Evolutionary conservation across 92 coral and sea anemone genomes (phyloP), one percentile per base, ranked within the genome.

Genomic region (Plumapathes pennacea): DNA sequence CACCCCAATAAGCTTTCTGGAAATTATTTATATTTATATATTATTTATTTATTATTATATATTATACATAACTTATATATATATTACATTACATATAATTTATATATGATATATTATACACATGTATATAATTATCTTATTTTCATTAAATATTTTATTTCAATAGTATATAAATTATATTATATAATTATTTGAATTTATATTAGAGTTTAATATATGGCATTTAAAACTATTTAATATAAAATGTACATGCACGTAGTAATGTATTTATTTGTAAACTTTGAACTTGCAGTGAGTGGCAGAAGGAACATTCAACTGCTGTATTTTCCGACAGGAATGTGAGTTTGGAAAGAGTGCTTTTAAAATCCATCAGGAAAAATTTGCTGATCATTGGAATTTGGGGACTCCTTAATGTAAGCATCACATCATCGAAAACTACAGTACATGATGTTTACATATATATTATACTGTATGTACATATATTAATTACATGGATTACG

Each of bases 381-480:
- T 18, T 81, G 30, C 25, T 81, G 4, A 11, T 45, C 27, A 47
- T 76, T 73, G 88, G 82, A 14, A 10, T 81, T 9, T 55, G 36
- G 60, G 80, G 83, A 50, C 67, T 81, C 19, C 59, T 81, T 3
- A 74, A 74, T 66, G 88, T 81, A 68, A 45, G 82, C 48, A n/a
- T n/a, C n/a, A n/a, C n/a, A n/a, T n/a, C n/a, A n/a, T n/a, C n/a
- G n/a, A n/a, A n/a, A n/a, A n/a, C n/a, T n/a, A n/a, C n/a, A n/a
- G n/a, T n/a, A n/a, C n/a, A n/a, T n/a, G n/a, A n/a, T n/a, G n/a
- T n/a, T n/a, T n/a, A n/a, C n/a, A n/a, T n/a, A n/a, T n/a, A n/a
- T n/a, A n/a, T n/a, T n/a, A n/a, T n/a, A n/a, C n/a, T n/a, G n/a
- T n/a, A n/a, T n/a, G n/a, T n/a, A n/a, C n/a, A n/a, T n/a, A n/a